Base-by-base conservation (phyloP, 2,113 vertebrate species). In the Origma solitaria region DNA sequence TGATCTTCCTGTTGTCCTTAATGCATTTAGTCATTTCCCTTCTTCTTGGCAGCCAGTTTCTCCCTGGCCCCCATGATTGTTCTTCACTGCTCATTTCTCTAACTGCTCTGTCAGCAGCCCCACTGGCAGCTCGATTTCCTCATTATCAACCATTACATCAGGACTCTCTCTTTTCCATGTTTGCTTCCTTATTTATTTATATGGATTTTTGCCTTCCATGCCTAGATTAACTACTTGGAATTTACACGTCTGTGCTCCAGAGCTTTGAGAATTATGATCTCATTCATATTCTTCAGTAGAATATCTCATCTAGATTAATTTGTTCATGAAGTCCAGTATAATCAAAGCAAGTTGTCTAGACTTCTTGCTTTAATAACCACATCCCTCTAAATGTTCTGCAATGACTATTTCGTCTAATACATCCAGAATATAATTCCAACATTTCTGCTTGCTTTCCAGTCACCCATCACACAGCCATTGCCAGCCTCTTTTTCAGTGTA, bases 1-100 rank as follows among this genome's bases (percentile, higher is more conserved):
- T 90, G 76, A 70, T 96, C 88, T 96, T 97, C 92, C 92, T 94
- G 94, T 95, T 93, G 92, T 78, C 71, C 82, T 92, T 95, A 87
- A 72, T 85, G 49, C 60, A 81, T 93, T 92, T 95, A 96, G 91
- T 95, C 64, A 95, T 95, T 97, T 95, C 92, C 95, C 83, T 81
- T 97, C 93, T 92, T 82, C 60, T 93, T 96, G 94, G 80, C 76
- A 92, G 86, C 27, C 80, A 86, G 68, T 68, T 93, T 94, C 60
- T 95, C 60, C 15, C 60, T 84, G 51, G 54, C 33, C 83, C 69
- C 65, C 64, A 73, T 31, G 35, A 73, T 12, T 88, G 42, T 51
- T 90, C 90, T 96, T 80, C 56, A 47, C 72, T 86, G 91, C 68
- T 94, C 56, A 56, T 88, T 94, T 94, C 56, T 95, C 51, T 73